Conservation (phyloP, 1,140 invertebrate species). For the Hypsibius dujardini region DNA sequence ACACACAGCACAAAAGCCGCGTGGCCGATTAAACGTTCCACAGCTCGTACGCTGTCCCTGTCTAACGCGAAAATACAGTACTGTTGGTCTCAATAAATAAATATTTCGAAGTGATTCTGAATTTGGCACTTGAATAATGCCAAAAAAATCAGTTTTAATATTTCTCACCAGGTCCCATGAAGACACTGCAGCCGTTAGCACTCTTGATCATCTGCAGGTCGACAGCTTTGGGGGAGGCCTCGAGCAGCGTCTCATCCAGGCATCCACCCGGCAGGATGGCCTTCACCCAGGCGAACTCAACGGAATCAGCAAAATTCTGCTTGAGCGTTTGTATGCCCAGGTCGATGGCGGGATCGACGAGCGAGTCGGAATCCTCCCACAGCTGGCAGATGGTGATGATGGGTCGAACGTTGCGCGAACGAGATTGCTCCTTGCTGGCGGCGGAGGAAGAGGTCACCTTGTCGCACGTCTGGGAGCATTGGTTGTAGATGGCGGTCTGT, state of each 20-base stretch:
- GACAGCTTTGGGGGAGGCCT: neutral
- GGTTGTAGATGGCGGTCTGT: too few relatives aligned
- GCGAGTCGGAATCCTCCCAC: neutral
- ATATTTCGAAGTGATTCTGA: too few relatives aligned
- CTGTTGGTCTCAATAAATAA: too few relatives aligned
- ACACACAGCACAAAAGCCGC: too few relatives aligned
- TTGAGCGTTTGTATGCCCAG: neutral
- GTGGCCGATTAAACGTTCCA: too few relatives aligned
- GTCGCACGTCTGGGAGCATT: too few relatives aligned
- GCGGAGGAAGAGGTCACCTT: too few relatives aligned
- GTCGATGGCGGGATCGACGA: conserved; percentile 4
- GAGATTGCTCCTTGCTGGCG: too few relatives aligned
- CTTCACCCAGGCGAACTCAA: conserved; percentile 8
- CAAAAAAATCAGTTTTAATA: neutral
- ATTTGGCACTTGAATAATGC: neutral
- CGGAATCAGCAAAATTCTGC: neutral
- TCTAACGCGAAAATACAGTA: too few relatives aligned
- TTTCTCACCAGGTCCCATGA: conserved; percentile 7
- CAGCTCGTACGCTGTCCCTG: too few relatives aligned
- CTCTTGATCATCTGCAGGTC: neutral
- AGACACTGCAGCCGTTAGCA: conserved; percentile 4
- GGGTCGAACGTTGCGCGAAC: neutral
- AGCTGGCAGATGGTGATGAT: conserved; percentile 2
- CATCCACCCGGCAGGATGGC: conserved; percentile 1
- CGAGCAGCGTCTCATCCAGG: neutral